phyloP scores from a whole-genome alignment of 2,888 invertebrate genomes.

The Frankliniella fusca region DNA sequence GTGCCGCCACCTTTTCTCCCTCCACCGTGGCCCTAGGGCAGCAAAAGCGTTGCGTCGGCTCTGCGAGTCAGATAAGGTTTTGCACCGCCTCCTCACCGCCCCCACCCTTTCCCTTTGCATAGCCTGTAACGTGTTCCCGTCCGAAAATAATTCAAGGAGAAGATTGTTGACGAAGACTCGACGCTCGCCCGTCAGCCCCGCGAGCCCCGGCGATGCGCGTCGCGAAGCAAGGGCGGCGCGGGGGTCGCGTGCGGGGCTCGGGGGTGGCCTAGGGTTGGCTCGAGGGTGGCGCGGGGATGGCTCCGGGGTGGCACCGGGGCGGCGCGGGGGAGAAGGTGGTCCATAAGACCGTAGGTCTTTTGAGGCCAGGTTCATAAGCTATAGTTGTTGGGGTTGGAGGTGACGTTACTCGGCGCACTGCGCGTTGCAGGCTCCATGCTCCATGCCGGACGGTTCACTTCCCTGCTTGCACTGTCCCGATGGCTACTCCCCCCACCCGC shows the following conservation, averaged over 20 bases:
- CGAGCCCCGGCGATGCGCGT: neutral
- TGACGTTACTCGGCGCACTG: too few relatives aligned
- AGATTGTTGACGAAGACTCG: slow-evolving; percentile 11
- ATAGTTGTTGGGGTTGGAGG: too few relatives aligned
- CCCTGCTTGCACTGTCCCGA: too few relatives aligned
- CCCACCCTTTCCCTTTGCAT: neutral
- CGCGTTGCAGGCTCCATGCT: too few relatives aligned
- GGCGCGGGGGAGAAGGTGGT: neutral
- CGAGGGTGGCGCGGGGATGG: neutral
- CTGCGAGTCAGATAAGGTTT: too few relatives aligned
- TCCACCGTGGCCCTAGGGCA: too few relatives aligned
- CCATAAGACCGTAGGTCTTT: neutral
- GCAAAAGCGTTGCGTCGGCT: too few relatives aligned
- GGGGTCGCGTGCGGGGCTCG: neutral
- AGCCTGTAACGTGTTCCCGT: neutral
- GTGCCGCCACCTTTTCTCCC: too few relatives aligned
- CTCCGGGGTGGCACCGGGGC: neutral
- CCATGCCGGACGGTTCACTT: too few relatives aligned
- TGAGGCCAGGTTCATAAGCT: too few relatives aligned
- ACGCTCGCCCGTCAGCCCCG: neutral
- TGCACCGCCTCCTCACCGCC: neutral
- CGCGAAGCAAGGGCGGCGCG: neutral
- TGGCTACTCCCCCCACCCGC: neutral
- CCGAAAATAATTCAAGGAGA: slow-evolving; percentile 24
- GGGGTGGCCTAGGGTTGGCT: neutral